Evolutionary conservation across 2,888 invertebrate species (phyloP), one percentile per base, ranked within the genome.

Genomic region (Sminthurinus aureus): DNA sequence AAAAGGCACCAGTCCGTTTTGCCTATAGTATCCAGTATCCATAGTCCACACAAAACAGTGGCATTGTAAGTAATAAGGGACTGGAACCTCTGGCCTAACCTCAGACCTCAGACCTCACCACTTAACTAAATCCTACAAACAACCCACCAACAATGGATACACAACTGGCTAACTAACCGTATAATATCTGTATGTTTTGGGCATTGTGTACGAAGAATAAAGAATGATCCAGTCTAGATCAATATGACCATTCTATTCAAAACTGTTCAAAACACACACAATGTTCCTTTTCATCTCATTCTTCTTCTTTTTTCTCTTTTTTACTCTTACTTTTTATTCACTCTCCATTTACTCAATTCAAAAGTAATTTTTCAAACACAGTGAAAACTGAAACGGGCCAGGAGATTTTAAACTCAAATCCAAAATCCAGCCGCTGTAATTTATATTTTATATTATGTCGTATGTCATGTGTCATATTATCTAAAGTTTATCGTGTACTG

Each of bases 41-140:
- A n/a, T n/a, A n/a, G n/a, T n/a, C n/a, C n/a, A n/a, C n/a, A n/a
- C n/a, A n/a, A n/a, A n/a, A n/a, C n/a, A n/a, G n/a, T n/a, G n/a
- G n/a, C n/a, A n/a, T n/a, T n/a, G 9, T 58, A 58, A 15, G 13
- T 58, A 58, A 58, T 58, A 58, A 58, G 58, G 58, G 58, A 2
- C 58, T 58, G 13, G 4, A 58, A 58, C 58, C 58, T 58, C 58
- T 38, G 38, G 38, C 38, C 38, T 18, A 58, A 58, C 58, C 58
- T 58, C 58, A 58, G 18, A 58, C 58, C 58, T 58, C 58, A 58
- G 18, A 58, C 58, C 58, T 58, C 58, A 58, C 58, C 58, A 58
- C 58, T 58, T 58, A 58, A 58, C 58, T 58, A 58, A 58, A 58
- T 58, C 58, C 58, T 58, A 58, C 58, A 58, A 58, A 58, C 58